Evolutionary conservation across 2,113 vertebrate species (phyloP), one percentile per base, ranked within the genome.

Genomic region (Chauna torquata): DNA sequence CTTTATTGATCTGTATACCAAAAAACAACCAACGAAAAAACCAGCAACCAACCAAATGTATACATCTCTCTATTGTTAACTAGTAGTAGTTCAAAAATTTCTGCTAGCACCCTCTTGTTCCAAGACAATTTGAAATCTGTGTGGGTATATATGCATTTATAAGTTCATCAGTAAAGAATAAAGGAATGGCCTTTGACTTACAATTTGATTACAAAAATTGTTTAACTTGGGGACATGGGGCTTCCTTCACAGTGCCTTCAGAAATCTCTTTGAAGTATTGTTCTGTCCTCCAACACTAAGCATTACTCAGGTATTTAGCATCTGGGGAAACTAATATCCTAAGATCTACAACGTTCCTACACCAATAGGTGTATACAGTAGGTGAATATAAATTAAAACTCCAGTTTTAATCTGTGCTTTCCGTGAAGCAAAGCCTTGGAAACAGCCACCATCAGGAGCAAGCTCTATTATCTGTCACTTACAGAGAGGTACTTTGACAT

Each of bases 241-340:
- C 81, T 94, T 66, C 62, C 75, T 95, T 96, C 90, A 94, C 86
- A 86, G 81, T 64, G 38, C 95, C 93, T 97, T 97, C 94, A 97
- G 92, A 95, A 96, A 79, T 88, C 40, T 88, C 25, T 96, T 90
- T 92, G 88, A 94, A 96, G 17, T 94, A 42, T 86, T 92, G 64
- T 91, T 96, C 88, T 95, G 68, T 94, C 79, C 77, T 95, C 68
- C 58, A 93, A 71, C 66, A 80, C 58, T 92, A 92, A 95, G 44
- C 42, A 86, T 95, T 96, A 38, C 45, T 87, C 84, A 90, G 93
- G 86, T 80, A 82, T 82, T 86, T 89, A 87, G 92, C 61, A 86
- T 90, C 9, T 87, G 38, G 85, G 66, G 54, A 88, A 84, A 86
- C 17, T 44, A 50, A 50, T 45, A 28, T 62, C 50, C 54, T 47